Percentiles rank a stretch among this genome's conserved stretches.
Evolutionary conservation across 2,888 invertebrate genomes (phyloP).

Genomic region (Axea sp.): DNA sequence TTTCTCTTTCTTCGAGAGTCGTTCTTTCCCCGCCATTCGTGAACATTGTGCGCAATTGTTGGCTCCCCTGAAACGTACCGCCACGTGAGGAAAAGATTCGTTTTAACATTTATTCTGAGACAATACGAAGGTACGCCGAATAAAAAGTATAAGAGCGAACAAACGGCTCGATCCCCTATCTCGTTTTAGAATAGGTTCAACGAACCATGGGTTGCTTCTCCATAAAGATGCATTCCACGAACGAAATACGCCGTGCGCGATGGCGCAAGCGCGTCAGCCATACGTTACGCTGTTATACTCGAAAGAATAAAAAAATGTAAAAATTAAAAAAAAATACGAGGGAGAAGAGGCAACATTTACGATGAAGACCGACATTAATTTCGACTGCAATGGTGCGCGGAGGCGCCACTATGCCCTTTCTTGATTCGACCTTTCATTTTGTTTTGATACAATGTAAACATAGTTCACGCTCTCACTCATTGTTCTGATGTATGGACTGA

Average conservation of each 20-base stretch:
- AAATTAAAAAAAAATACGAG: slow-evolving; percentile 1
- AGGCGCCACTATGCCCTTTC: slow-evolving; percentile 48
- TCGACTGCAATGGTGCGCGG: slow-evolving; percentile 35
- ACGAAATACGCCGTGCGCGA: slow-evolving; percentile 60
- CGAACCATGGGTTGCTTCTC: slow-evolving; percentile 63
- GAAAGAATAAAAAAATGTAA: slow-evolving; percentile 31
- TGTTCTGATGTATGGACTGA: too few species aligned
- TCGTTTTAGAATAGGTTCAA: slow-evolving; percentile 66
- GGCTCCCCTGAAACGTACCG: slow-evolving; percentile 44
- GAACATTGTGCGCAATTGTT: slow-evolving; percentile 48
- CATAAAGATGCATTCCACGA: slow-evolving; percentile 64
- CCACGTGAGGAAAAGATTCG: slow-evolving; percentile 60
- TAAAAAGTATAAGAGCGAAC: slow-evolving; percentile 61
- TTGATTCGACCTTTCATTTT: slow-evolving; percentile 37
- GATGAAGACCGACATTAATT: slow-evolving; percentile 54
- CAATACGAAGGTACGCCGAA: slow-evolving; percentile 59
- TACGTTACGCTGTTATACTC: slow-evolving; percentile 56
- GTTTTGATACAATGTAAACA: slow-evolving; percentile 46
- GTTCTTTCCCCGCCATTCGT: slow-evolving; percentile 33
- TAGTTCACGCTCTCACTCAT: slow-evolving; percentile 15
- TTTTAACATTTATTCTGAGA: slow-evolving; percentile 62
- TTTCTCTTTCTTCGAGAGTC: slow-evolving; percentile 23
- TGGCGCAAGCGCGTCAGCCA: slow-evolving; percentile 60
- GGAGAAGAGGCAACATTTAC: slow-evolving; percentile 38
- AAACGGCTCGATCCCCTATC: slow-evolving; percentile 63